Percentiles rank a stretch among this genome's conserved stretches.
Evolutionary conservation across 1,140 invertebrate species (phyloP).

Genomic region (Atta colombica): DNA sequence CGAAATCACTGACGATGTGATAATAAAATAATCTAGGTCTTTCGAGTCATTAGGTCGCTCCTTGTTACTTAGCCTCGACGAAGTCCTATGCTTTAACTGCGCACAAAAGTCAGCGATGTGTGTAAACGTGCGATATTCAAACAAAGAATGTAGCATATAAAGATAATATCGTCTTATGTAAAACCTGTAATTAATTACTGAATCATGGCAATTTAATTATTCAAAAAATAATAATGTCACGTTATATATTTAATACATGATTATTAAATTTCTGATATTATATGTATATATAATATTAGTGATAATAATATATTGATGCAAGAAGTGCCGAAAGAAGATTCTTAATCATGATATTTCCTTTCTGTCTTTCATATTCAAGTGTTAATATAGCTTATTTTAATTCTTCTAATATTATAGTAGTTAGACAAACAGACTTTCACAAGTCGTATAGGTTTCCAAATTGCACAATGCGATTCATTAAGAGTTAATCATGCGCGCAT

Average conservation of each 20-base stretch:
- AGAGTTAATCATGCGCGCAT: slow-evolving; percentile 40
- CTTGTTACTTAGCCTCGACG: slow-evolving; percentile 82
- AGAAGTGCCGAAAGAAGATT: not conserved
- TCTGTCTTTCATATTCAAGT: too few species aligned
- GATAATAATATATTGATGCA: not conserved
- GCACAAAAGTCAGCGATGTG: slow-evolving; percentile 59
- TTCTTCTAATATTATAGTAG: not conserved
- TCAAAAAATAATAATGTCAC: not conserved
- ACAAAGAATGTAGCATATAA: slow-evolving; percentile 28
- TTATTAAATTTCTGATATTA: not conserved
- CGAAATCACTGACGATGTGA: slow-evolving; percentile 84
- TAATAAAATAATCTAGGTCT: slow-evolving; percentile 86
- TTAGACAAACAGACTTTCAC: slow-evolving; percentile 36
- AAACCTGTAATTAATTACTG: not conserved
- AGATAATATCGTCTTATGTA: not conserved
- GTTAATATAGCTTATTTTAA: slow-evolving; percentile 7
- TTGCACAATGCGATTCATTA: slow-evolving; percentile 29
- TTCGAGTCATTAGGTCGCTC: slow-evolving; percentile 85
- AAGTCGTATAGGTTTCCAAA: not conserved
- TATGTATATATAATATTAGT: not conserved
- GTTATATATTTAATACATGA: not conserved
- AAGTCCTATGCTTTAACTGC: slow-evolving; percentile 49
- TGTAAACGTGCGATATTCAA: slow-evolving; percentile 32
- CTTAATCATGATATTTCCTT: not conserved
- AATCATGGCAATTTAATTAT: not conserved